phyloP scores from a whole-genome alignment of 2,888 invertebrate genomes.

The Caradrina kadenii region DNA sequence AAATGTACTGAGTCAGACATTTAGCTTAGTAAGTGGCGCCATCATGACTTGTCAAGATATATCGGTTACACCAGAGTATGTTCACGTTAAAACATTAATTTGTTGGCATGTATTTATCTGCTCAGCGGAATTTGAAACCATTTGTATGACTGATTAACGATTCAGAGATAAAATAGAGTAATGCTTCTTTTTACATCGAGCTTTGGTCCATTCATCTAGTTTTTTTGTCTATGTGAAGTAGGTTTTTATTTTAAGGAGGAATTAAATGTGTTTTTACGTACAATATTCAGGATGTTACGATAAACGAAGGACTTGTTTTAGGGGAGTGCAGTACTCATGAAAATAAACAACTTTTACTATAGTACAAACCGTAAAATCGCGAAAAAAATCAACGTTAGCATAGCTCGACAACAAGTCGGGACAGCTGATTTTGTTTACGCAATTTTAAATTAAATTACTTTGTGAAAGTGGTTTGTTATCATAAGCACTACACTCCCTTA shows the following conservation, averaged over 20 bases:
- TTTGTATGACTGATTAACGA: conserved; percentile 45
- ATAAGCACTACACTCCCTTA: too few relatives aligned
- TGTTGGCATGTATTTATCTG: conserved; percentile 23
- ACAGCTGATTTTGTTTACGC: too few relatives aligned
- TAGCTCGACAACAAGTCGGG: too few relatives aligned
- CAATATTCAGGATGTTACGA: too few relatives aligned
- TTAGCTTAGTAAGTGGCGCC: conserved; percentile 23
- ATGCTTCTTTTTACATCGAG: neutral
- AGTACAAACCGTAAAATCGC: too few relatives aligned
- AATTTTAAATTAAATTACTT: too few relatives aligned
- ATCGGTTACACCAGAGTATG: neutral
- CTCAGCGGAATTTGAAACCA: conserved; percentile 31
- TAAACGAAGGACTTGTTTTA: too few relatives aligned
- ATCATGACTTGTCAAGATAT: conserved; percentile 13
- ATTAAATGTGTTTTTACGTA: too few relatives aligned
- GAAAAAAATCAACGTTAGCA: too few relatives aligned
- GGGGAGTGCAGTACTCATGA: too few relatives aligned
- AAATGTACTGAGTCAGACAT: neutral
- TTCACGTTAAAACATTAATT: conserved; percentile 39
- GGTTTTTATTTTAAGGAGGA: neutral
- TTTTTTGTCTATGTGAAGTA: neutral
- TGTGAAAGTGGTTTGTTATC: too few relatives aligned
- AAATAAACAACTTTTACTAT: too few relatives aligned
- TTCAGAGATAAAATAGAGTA: conserved; percentile 1
- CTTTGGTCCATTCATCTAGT: neutral